Evolutionary conservation across 2,113 vertebrate species (phyloP).

Genomic region (Sterna hirundo): DNA sequence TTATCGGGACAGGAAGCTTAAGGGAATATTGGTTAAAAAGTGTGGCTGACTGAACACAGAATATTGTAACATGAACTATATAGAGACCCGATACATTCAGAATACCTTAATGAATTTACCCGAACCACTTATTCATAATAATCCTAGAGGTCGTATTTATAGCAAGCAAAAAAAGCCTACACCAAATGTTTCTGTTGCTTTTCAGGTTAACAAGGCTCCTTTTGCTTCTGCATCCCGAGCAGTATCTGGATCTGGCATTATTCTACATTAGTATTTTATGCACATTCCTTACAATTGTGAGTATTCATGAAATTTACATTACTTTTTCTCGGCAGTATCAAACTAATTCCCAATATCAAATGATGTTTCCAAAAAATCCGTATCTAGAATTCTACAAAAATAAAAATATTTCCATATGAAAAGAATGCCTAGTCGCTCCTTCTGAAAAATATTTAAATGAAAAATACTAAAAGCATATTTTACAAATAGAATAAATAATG

Average conservation of each 20-base stretch:
- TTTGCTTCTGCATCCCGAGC: conserved; percentile 6
- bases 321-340: conserved; percentile 41
- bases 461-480: neutral
- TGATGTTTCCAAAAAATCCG: neutral
- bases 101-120: neutral
- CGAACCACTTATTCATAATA: neutral
- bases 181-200: neutral
- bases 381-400: neutral
- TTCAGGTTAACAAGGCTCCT: neutral
- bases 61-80: neutral
- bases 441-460: neutral
- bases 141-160: neutral
- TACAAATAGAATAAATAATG: conserved; percentile 32
- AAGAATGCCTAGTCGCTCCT: neutral
- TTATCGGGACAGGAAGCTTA: neutral
- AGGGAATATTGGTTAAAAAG: neutral
- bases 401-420: conserved; percentile 2
- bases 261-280: conserved; percentile 42
- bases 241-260: neutral
- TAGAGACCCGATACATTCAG: neutral
- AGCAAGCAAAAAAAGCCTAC: neutral
- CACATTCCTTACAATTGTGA: conserved; percentile 38
- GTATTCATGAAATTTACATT: conserved; percentile 46
- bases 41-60: neutral
- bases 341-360: conserved; percentile 37